Percentiles rank a stretch among this genome's conserved stretches.
Evolutionary conservation across 2,888 invertebrate genomes (phyloP).

Genomic region (Pseudanteris insignis): DNA sequence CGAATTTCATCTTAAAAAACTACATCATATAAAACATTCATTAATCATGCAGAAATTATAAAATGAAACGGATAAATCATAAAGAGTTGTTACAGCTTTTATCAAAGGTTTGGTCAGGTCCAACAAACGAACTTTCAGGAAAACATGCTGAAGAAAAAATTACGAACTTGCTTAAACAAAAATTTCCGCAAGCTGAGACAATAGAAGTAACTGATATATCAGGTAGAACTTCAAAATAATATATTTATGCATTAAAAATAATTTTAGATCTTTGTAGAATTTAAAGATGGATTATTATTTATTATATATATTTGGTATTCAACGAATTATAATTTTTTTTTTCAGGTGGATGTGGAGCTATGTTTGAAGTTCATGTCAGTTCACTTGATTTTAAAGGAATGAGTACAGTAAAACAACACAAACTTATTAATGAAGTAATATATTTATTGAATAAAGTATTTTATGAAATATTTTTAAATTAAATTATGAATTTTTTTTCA

Average conservation of each 20-base stretch:
- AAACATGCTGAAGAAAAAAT: slow-evolving; percentile 65
- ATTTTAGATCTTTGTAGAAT: no score
- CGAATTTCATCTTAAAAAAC: not conserved
- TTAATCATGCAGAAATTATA: not conserved
- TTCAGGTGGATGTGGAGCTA: slow-evolving; percentile 84
- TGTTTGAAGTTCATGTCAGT: slow-evolving; percentile 79
- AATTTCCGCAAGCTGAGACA: slow-evolving; percentile 72
- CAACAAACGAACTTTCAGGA: slow-evolving; percentile 54
- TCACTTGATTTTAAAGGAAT: slow-evolving; percentile 77
- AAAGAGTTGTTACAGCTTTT: slow-evolving; percentile 63
- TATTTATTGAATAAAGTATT: no score
- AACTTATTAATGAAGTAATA: slow-evolving; percentile 73
- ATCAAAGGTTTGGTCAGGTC: slow-evolving; percentile 63
- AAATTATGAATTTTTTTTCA: no score
- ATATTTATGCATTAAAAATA: no score
- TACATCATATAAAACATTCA: not conserved
- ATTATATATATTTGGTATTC: not conserved
- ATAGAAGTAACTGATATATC: slow-evolving; percentile 78
- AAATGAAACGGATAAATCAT: slow-evolving; percentile 57
- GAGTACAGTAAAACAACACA: slow-evolving; percentile 78
- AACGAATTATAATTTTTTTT: no score
- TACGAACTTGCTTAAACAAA: slow-evolving; percentile 63
- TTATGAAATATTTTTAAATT: no score
- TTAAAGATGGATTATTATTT: no score
- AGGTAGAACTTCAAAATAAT: slow-evolving; percentile 61